Percentiles rank a stretch among this genome's conserved stretches.
Evolutionary conservation across 2,797 vertebrate species (phyloP).

Genomic region (Bryconaethiops microstoma): DNA sequence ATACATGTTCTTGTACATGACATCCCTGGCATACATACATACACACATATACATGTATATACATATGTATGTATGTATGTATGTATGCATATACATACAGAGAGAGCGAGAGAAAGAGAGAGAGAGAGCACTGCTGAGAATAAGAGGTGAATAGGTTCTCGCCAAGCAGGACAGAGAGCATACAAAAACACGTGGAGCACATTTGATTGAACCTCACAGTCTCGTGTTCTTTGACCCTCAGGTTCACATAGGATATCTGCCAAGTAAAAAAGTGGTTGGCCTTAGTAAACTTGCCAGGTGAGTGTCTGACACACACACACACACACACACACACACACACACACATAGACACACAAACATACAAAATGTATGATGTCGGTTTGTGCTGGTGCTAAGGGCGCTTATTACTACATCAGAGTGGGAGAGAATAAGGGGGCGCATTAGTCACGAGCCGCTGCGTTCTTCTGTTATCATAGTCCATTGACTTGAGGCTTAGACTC

Average conservation of each 20-base stretch:
- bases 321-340: constrained; percentile 12
- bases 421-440: constrained; percentile 45
- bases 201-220: constrained; percentile 4
- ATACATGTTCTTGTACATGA: no score
- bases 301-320: constrained; percentile 46
- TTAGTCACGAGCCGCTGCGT: constrained; percentile 70
- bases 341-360: constrained; percentile 25
- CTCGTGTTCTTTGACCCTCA: constrained; percentile 57
- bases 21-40: background rate
- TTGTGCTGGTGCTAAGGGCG: constrained; percentile 1
- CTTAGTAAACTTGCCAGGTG: constrained; percentile 82
- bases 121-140: background rate
- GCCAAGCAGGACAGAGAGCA: background rate
- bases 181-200: background rate
- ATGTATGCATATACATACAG: no score
- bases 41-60: background rate
- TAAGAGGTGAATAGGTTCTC: constrained; percentile 38
- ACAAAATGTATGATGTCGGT: constrained; percentile 11
- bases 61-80: no score
- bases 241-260: constrained; percentile 82
- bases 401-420: constrained; percentile 33
- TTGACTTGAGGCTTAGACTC: constrained; percentile 79
- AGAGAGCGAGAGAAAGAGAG: background rate
- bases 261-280: constrained; percentile 82
- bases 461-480: constrained; percentile 78